A percentile compares a stretch with the other conserved stretches of the same genome.
phyloP scores from a whole-genome alignment of 92 coral and sea anemone genomes.

The Phenganax stokvisi region DNA sequence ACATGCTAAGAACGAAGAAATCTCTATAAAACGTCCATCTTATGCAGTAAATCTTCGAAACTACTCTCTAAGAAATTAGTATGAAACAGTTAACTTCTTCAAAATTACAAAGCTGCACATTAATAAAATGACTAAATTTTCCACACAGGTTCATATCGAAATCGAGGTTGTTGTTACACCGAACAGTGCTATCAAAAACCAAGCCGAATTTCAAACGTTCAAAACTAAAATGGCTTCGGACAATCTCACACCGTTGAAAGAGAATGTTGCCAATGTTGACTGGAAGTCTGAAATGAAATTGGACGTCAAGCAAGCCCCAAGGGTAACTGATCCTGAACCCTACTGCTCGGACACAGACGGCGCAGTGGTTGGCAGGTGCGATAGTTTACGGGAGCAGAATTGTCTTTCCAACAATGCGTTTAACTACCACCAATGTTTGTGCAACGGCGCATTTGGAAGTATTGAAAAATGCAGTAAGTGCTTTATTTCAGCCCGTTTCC shows the following conservation, averaged over 20 bases:
- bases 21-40: no score
- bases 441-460: constrained; percentile 60
- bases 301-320: background rate
- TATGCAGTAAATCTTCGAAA: no score
- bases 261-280: background rate
- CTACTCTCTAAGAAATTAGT: no score
- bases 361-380: constrained; percentile 78
- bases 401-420: constrained; percentile 46
- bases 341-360: constrained; percentile 74
- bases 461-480: constrained; percentile 94
- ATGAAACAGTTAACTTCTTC: no score
- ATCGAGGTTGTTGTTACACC: constrained; percentile 15
- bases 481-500: no score
- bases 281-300: constrained; percentile 10
- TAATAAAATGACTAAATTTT: background rate
- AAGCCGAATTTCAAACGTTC: constrained; percentile 17
- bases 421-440: constrained; percentile 56
- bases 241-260: background rate
- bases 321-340: constrained; percentile 54
- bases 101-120: no score
- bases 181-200: background rate
- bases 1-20: no score
- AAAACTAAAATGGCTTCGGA: background rate
- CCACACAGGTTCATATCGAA: background rate
- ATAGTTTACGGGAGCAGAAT: constrained; percentile 47